A percentile compares a stretch with the other conserved stretches of the same genome.
Evolutionary conservation across 2,888 invertebrate genomes (phyloP).

Genomic region (Platypus cylindrus): DNA sequence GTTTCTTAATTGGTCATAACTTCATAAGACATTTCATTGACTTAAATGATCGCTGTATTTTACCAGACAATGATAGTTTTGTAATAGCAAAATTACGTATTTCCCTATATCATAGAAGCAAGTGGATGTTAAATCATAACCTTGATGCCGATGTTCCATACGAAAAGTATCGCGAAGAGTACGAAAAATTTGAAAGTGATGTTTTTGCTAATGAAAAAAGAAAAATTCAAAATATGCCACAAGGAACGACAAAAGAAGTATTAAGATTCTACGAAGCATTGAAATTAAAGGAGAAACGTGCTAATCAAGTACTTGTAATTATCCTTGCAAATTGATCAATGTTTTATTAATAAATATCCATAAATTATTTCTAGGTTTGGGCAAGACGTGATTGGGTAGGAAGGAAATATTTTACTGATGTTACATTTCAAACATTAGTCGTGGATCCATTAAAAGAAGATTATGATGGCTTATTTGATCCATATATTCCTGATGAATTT

Average conservation of each 20-base stretch:
- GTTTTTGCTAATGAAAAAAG: constrained; percentile 18
- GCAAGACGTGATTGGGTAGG: too few relatives aligned
- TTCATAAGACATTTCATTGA: constrained; percentile 18
- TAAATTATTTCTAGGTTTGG: too few relatives aligned
- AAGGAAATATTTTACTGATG: constrained; percentile 9
- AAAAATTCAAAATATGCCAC: constrained; percentile 22
- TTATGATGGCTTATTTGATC: constrained; percentile 11
- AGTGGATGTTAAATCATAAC: constrained; percentile 17
- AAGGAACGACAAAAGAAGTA: constrained; percentile 17
- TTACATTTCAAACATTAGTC: constrained; percentile 11
- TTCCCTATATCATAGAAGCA: constrained; percentile 11
- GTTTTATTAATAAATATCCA: too few relatives aligned
- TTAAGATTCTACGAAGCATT: constrained; percentile 10
- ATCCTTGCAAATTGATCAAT: too few relatives aligned
- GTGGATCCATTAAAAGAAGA: constrained; percentile 10
- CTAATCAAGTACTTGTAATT: too few relatives aligned
- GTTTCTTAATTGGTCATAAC: constrained; percentile 18
- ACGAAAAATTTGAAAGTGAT: constrained; percentile 14
- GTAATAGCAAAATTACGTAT: constrained; percentile 18
- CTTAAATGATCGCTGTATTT: constrained; percentile 18
- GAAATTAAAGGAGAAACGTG: constrained; percentile 11
- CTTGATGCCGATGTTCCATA: constrained; percentile 18
- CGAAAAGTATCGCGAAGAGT: constrained; percentile 17
- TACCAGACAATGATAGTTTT: constrained; percentile 21
- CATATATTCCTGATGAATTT: constrained; percentile 13